Evolutionary conservation across 2,888 invertebrate species (phyloP).

Genomic region (Leucoma salicis): DNA sequence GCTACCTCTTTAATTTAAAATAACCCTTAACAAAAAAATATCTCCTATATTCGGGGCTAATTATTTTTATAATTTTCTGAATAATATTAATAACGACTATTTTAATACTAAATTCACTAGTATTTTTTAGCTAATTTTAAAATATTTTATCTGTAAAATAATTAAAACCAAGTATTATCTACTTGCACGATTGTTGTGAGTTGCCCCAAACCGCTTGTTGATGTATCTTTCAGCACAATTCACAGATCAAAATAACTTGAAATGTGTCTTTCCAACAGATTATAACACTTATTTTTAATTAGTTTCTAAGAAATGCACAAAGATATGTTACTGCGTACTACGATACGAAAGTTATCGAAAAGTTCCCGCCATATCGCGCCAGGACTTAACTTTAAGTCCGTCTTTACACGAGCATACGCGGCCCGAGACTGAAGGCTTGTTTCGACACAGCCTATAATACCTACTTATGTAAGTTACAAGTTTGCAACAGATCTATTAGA

Average conservation of each 20-base stretch:
- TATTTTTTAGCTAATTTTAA: too few species aligned
- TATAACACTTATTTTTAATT: conserved; percentile 15
- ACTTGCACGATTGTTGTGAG: conserved; percentile 17
- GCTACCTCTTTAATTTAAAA: too few species aligned
- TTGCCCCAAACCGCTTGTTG: conserved; percentile 8
- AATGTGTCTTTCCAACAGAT: conserved; percentile 2
- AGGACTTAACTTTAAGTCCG: conserved; percentile 42
- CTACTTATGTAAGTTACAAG: conserved; percentile 72
- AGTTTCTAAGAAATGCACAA: conserved; percentile 12
- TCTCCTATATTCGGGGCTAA: too few species aligned
- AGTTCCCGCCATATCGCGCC: conserved; percentile 66
- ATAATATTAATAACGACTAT: too few species aligned
- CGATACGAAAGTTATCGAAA: conserved; percentile 64
- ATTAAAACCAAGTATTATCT: conserved; percentile 29
- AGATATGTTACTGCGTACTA: conserved; percentile 36
- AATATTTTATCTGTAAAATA: conserved; percentile 15
- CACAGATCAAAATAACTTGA: conserved; percentile 13
- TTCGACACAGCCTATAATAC: conserved; percentile 64
- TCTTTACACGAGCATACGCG: conserved; percentile 67
- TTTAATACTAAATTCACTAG: too few species aligned
- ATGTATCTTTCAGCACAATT: conserved; percentile 22
- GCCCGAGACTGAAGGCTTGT: conserved; percentile 71
- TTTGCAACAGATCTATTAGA: conserved; percentile 42
- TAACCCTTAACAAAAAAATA: too few species aligned
- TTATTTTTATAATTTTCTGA: too few species aligned